Conservation (phyloP, 1,140 invertebrate genomes). For the Drosophila melanica region DNA sequence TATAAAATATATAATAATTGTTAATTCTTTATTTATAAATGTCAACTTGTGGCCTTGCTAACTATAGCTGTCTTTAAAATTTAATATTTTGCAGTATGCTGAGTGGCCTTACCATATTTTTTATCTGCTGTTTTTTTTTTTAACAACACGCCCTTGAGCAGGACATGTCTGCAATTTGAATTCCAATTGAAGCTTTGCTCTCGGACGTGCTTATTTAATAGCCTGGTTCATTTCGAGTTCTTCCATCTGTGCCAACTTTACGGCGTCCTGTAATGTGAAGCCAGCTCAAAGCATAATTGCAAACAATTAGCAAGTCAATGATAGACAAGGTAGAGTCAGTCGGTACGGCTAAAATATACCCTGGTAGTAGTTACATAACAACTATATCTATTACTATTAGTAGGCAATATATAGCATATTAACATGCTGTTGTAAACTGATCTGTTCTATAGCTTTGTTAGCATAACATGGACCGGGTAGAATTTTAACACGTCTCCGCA, state of each 20-base stretch:
- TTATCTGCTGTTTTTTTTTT: background rate
- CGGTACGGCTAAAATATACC: constrained; percentile 11
- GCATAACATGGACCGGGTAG: too few relatives aligned
- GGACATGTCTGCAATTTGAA: constrained; percentile 24
- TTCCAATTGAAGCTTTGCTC: constrained; percentile 21
- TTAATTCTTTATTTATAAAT: background rate
- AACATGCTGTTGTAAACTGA: background rate
- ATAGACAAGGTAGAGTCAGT: background rate
- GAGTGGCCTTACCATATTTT: background rate
- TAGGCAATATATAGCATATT: background rate
- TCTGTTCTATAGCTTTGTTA: too few relatives aligned
- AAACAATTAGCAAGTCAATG: constrained; percentile 75
- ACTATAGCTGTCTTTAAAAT: background rate
- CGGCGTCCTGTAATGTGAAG: constrained; percentile 46
- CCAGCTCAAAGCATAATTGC: constrained; percentile 74
- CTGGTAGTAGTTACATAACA: background rate
- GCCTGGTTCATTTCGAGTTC: constrained; percentile 35
- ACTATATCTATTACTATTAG: too few relatives aligned
- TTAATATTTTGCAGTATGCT: background rate
- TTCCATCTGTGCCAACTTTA: constrained; percentile 41
- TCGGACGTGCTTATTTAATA: constrained; percentile 50
- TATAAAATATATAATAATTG: too few relatives aligned
- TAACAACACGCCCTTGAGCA: constrained; percentile 20
- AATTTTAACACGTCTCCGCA: too few relatives aligned
- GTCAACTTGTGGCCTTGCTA: background rate